phyloP scores from a whole-genome alignment of 2,888 invertebrate species.

The Parascotia fuliginaria region DNA sequence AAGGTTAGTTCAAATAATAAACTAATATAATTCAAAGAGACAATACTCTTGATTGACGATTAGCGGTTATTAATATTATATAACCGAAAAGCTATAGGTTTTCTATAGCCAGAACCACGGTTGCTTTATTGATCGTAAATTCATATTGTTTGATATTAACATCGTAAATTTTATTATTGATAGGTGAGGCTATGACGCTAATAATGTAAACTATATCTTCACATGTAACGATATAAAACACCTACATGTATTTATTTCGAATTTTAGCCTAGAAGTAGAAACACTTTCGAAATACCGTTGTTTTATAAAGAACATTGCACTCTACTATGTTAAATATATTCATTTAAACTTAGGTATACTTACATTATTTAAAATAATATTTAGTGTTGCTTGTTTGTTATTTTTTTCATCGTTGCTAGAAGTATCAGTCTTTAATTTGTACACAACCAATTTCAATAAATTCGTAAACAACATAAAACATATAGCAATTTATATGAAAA shows the following conservation, averaged over 20 bases:
- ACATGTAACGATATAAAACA: background rate
- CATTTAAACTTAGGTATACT: too few relatives aligned
- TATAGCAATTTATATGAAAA: too few relatives aligned
- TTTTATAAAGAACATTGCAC: background rate
- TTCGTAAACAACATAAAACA: too few relatives aligned
- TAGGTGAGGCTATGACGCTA: conserved; percentile 36
- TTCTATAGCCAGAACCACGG: conserved; percentile 14
- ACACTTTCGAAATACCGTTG: background rate
- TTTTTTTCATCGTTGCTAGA: too few relatives aligned
- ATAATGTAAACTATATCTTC: conserved; percentile 9
- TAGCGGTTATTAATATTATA: conserved; percentile 26
- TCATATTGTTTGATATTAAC: conserved; percentile 43
- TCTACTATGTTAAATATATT: background rate
- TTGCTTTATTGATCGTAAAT: conserved; percentile 51
- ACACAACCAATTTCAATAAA: too few relatives aligned
- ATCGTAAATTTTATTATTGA: conserved; percentile 49
- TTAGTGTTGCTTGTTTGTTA: too few relatives aligned
- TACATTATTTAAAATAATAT: background rate
- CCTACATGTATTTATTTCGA: background rate
- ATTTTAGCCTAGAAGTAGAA: background rate
- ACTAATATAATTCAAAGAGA: conserved; percentile 16
- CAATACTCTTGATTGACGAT: conserved; percentile 9
- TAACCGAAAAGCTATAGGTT: conserved; percentile 15
- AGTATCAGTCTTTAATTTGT: too few relatives aligned
- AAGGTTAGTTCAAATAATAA: conserved; percentile 13